Evolutionary conservation across 2,888 invertebrate species (phyloP), one percentile per base, ranked within the genome.

Genomic region (Galeruca laticollis): DNA sequence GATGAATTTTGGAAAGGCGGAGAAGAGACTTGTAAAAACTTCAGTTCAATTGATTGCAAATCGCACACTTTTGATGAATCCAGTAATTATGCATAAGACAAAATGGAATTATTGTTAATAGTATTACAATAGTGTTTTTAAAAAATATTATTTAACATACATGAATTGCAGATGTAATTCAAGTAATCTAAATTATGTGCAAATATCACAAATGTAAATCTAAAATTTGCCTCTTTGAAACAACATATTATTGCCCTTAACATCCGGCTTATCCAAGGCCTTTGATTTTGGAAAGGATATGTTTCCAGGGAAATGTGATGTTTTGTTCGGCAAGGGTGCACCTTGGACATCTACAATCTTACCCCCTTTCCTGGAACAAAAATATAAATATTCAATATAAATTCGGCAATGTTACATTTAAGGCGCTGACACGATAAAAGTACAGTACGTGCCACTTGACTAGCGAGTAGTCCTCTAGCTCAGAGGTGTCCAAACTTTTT

Each of bases 291-390:
- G 18, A 62, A 68, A 52, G 10, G 26, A 31, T 18, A 21, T 15
- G 10, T 69, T 61, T 21, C 70, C 69, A 8, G 57, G 51, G 40
- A 70, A 61, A 60, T 20, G 40, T 8, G 49, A 20, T 6, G 15
- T 26, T 35, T 61, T 60, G 1, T 57, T 63, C 9, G 70, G 73
- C 18, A 35, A 33, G 0, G 75, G 60, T n/a, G 87, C 89, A 84
- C 90, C 91, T 59, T 89, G 88, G 6, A 92, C 89, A 77, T 90
- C 89, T 4, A 90, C 88, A 43, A 91, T 87, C 20, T 87, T 86
- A 10, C 82, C 78, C 2, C 68, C 69, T 43, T 73, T 73, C 37
- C 73, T 68, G 49, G 11, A 68, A 60, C 63, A 43, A 5, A 15
- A 60, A 49, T 57, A 20, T 13, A 26, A 52, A 9, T 15, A 33